These are phyloP conservation scores for Spodoptera exigua DNA, from an alignment of 2,888 invertebrate genomes.

Conservation along the genomic window DNA sequence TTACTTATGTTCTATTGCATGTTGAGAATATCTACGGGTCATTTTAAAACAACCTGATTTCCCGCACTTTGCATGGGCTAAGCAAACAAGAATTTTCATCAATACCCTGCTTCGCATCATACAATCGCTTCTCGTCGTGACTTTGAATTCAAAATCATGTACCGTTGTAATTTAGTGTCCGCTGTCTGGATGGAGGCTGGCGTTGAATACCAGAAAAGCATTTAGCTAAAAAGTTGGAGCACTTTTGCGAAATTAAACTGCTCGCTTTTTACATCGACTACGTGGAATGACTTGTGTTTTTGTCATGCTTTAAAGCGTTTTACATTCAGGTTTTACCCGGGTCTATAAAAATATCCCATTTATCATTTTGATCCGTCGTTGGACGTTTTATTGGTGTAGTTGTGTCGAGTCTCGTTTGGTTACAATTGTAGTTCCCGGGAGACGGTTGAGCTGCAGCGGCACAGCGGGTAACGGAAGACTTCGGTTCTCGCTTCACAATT, in stretches of 20 bases:
- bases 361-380: constrained; percentile 30
- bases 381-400: constrained; percentile 34
- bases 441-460: constrained; percentile 62
- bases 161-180: constrained; percentile 70
- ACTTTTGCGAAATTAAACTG: constrained; percentile 68
- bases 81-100: constrained; percentile 30
- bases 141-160: constrained; percentile 65
- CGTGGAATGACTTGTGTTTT: constrained; percentile 56
- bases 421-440: constrained; percentile 63
- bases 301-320: constrained; percentile 42
- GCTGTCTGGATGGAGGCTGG: constrained; percentile 55
- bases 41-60: constrained; percentile 13
- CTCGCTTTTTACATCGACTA: constrained; percentile 61
- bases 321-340: constrained; percentile 35
- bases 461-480: constrained; percentile 77
- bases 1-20: constrained; percentile 35
- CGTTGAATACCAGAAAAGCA: constrained; percentile 64
- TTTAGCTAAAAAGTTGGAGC: constrained; percentile 60
- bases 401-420: constrained; percentile 32
- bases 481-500: constrained; percentile 83
- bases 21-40: constrained; percentile 1
- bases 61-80: constrained; percentile 1
- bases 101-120: constrained; percentile 38
- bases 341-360: constrained; percentile 31
- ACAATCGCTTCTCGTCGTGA: constrained; percentile 65